Conservation (phyloP, 2,113 vertebrate species). For the Elephantulus edwardii region DNA sequence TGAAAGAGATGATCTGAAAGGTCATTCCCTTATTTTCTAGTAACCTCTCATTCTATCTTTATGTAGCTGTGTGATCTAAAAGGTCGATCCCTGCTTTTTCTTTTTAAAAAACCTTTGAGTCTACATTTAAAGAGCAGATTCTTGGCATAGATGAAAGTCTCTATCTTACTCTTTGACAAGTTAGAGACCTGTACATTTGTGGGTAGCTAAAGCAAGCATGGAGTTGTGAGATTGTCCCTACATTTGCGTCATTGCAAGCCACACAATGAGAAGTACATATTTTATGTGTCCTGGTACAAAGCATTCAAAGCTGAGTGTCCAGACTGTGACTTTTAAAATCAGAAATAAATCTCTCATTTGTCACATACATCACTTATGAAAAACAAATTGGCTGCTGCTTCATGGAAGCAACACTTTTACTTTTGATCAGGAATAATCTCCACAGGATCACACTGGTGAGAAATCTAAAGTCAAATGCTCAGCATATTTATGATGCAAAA, state of each 20-base stretch:
- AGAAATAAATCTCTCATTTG: conserved; percentile 49
- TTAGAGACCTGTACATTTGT: not conserved
- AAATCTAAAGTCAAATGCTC: conserved; percentile 11
- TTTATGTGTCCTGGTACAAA: not conserved
- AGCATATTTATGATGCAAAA: not conserved
- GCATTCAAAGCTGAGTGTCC: not conserved
- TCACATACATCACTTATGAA: conserved; percentile 27
- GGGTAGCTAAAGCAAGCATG: not conserved
- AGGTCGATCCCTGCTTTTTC: not conserved
- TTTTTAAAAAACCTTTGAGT: not conserved
- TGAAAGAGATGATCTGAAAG: conserved; percentile 47
- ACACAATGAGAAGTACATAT: not conserved
- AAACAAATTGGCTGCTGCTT: conserved; percentile 44
- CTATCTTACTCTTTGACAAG: not conserved
- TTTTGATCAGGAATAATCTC: not conserved
- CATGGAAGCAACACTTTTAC: conserved; percentile 2
- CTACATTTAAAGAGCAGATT: not conserved
- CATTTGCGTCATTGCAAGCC: not conserved
- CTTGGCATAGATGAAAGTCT: not conserved
- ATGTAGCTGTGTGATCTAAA: conserved; percentile 18
- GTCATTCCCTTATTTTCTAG: conserved; percentile 31
- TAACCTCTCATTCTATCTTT: conserved; percentile 52
- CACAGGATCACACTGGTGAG: not conserved
- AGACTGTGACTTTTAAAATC: conserved; percentile 37
- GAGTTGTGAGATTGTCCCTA: not conserved